These are phyloP conservation scores for Lordiphosa mommai DNA, from an alignment of 1,140 invertebrate genomes.

Conservation along the genomic window DNA sequence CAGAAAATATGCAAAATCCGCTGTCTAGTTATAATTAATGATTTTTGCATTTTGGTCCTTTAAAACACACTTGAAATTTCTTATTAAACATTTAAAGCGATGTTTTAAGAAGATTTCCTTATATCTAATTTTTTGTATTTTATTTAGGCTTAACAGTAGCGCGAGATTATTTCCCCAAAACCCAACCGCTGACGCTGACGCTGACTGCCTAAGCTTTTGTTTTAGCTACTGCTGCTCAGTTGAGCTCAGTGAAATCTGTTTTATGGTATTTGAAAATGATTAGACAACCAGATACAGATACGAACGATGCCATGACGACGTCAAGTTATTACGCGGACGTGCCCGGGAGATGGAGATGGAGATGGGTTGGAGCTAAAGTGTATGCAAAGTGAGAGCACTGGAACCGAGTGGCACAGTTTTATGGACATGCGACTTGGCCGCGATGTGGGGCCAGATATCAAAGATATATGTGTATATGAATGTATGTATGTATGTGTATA, in stretches of 20 bases:
- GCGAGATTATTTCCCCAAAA: constrained; percentile 46
- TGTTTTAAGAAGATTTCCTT: too few relatives aligned
- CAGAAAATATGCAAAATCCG: too few relatives aligned
- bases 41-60: too few relatives aligned
- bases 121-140: too few relatives aligned
- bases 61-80: too few relatives aligned
- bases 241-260: constrained; percentile 54
- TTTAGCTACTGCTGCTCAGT: constrained; percentile 37
- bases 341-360: constrained; percentile 26
- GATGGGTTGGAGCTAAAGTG: constrained; percentile 15
- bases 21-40: too few relatives aligned
- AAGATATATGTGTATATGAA: background rate
- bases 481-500: constrained; percentile 1
- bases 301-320: constrained; percentile 2
- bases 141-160: constrained; percentile 31
- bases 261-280: constrained; percentile 74
- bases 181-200: constrained; percentile 2
- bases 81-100: too few relatives aligned
- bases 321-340: constrained; percentile 51
- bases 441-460: constrained; percentile 10
- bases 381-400: constrained; percentile 43
- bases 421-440: constrained; percentile 46
- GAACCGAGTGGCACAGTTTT: constrained; percentile 17
- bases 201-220: constrained; percentile 67
- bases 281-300: constrained; percentile 55